Evolutionary conservation across 2,113 vertebrate genomes (phyloP).

Genomic region (Perca schrenkii): DNA sequence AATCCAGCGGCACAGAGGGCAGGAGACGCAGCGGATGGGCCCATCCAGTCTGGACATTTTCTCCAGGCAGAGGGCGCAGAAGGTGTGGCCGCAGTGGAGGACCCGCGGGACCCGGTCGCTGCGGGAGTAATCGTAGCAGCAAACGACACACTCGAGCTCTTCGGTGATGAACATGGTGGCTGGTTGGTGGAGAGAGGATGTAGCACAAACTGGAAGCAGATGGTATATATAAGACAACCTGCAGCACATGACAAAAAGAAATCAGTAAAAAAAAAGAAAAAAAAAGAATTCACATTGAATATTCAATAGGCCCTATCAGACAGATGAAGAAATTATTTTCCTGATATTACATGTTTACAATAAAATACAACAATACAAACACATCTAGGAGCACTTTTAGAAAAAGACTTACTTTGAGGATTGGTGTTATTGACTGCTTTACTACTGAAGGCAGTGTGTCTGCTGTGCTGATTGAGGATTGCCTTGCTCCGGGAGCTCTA

Average conservation of each 20-base stretch:
- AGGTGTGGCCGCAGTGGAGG: conserved; percentile 73
- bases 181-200: not conserved
- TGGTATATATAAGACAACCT: not conserved
- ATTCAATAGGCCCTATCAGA: too few species aligned
- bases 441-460: not conserved
- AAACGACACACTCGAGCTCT: conserved; percentile 62
- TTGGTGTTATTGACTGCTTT: accelerated
- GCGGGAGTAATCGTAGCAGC: conserved; percentile 52
- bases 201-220: too few species aligned
- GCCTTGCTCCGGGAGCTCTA: accelerated
- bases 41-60: not conserved
- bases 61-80: conserved; percentile 70
- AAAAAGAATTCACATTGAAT: not conserved
- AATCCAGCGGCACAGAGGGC: conserved; percentile 74
- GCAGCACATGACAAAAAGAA: not conserved
- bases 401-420: conserved; percentile 24
- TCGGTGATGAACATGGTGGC: not conserved
- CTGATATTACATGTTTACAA: not conserved
- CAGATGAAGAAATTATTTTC: not conserved
- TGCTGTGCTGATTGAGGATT: not conserved
- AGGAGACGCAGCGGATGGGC: conserved; percentile 18
- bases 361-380: not conserved
- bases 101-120: conserved; percentile 43
- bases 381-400: not conserved
- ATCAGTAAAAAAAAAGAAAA: not conserved